A percentile compares a stretch with the other conserved stretches of the same genome.
Evolutionary conservation across 2,888 invertebrate species (phyloP).

Genomic region (Nemoura dubitans): DNA sequence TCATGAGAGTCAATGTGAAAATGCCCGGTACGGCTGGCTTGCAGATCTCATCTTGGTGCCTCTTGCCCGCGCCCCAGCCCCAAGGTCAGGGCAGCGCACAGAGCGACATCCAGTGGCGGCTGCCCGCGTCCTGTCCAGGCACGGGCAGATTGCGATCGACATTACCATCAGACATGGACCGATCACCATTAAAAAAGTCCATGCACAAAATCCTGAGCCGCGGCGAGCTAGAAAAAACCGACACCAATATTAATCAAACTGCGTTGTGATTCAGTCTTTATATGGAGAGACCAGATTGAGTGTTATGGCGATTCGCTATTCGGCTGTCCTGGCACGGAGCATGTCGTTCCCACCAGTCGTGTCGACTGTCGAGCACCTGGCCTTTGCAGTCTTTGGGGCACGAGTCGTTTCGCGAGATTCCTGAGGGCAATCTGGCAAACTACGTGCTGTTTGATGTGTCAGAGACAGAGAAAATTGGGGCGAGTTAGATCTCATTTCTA

Average conservation of each 20-base stretch:
- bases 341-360: too few relatives aligned
- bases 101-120: neutral
- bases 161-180: slow-evolving; percentile 1
- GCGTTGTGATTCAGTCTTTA: neutral
- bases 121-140: neutral
- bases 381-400: neutral
- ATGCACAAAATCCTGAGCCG: neutral
- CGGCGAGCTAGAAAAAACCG: slow-evolving; percentile 2
- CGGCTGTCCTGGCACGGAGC: neutral
- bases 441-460: too few relatives aligned
- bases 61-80: too few relatives aligned
- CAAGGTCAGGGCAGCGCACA: too few relatives aligned
- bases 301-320: neutral
- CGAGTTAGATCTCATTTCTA: too few relatives aligned
- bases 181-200: neutral
- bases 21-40: too few relatives aligned
- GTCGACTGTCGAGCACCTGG: neutral
- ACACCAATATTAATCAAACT: slow-evolving; percentile 23
- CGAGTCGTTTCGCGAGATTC: neutral
- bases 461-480: too few relatives aligned
- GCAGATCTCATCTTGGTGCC: too few relatives aligned
- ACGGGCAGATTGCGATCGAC: neutral
- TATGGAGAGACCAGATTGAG: slow-evolving; percentile 16
- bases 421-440: neutral
- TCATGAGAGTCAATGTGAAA: too few relatives aligned